phyloP scores from a whole-genome alignment of 2,797 vertebrate genomes.

The Molossus molossus region DNA sequence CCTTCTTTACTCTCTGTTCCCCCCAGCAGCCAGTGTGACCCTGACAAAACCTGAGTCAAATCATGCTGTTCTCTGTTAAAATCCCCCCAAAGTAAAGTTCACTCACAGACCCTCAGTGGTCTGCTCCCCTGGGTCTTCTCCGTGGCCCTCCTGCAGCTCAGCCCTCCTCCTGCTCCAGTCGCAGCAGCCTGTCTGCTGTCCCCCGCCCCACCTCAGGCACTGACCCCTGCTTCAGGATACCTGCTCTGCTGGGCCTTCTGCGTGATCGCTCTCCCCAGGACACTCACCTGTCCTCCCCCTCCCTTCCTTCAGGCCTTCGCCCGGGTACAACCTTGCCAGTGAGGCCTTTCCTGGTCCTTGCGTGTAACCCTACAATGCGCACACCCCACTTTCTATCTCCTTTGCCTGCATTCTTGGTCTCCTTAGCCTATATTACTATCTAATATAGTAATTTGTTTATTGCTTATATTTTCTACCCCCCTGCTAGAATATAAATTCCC shows the following conservation, averaged over 20 bases:
- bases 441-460: neutral
- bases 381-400: neutral
- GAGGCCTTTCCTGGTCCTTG: neutral
- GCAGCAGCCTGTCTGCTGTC: neutral
- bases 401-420: neutral
- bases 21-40: neutral
- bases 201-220: neutral
- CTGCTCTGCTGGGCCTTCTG: neutral
- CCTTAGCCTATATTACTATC: neutral
- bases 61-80: neutral
- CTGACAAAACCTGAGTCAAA: neutral
- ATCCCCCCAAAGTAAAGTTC: neutral
- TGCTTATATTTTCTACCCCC: neutral
- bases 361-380: neutral
- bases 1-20: too few relatives aligned
- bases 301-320: neutral
- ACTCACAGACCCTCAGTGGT: neutral
- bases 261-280: neutral
- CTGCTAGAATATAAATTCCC: neutral
- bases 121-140: neutral
- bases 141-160: accelerated
- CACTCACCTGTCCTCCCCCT: neutral
- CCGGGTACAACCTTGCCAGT: neutral
- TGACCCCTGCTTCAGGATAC: neutral
- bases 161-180: neutral